These are phyloP conservation scores for Melanotaenia boesemani DNA, from an alignment of 2,797 vertebrate genomes.

Conservation along the genomic window DNA sequence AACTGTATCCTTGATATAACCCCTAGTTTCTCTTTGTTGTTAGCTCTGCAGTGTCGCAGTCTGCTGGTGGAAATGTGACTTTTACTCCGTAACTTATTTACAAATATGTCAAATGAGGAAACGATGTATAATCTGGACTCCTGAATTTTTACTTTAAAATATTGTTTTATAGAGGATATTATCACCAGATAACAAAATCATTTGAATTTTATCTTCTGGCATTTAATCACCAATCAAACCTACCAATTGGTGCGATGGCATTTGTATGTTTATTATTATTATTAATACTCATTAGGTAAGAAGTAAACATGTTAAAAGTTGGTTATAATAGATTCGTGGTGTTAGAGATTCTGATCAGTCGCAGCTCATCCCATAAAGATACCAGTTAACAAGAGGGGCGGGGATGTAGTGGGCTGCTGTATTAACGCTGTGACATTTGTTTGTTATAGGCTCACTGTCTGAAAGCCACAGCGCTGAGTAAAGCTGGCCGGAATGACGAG, in stretches of 20 bases:
- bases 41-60: too few species aligned
- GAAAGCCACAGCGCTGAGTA: conserved; percentile 88
- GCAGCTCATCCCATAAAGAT: not conserved
- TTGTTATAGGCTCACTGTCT: conserved; percentile 85
- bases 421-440: not conserved
- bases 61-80: not conserved
- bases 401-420: not conserved
- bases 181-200: too few species aligned
- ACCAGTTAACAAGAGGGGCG: not conserved
- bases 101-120: not conserved
- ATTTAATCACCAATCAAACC: too few species aligned
- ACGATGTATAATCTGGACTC: not conserved
- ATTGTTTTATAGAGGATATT: too few species aligned
- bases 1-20: not conserved
- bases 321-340: not conserved
- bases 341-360: not conserved
- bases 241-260: too few species aligned
- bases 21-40: too few species aligned
- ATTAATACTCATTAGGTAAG: not conserved
- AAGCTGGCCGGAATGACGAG: conserved; percentile 86
- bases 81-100: not conserved
- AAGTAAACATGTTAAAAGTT: not conserved
- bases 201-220: too few species aligned
- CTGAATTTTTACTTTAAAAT: not conserved
- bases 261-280: too few species aligned